A percentile compares a stretch with the other conserved stretches of the same genome.
These are phyloP conservation scores for Monomorium pharaonis DNA, from an alignment of 1,140 invertebrate genomes.

Conservation along the genomic window DNA sequence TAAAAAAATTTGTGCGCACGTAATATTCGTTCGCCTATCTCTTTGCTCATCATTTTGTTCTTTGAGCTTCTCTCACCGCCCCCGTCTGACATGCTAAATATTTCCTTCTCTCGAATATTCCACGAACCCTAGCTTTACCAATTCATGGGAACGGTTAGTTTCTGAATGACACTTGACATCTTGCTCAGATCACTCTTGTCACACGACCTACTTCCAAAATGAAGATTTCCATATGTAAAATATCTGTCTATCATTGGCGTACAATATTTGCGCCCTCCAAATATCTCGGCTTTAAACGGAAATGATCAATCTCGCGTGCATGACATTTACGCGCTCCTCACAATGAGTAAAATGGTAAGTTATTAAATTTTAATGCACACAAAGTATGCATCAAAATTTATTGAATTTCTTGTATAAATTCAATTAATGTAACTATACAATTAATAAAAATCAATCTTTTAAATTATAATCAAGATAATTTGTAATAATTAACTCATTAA, in stretches of 20 bases:
- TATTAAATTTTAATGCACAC: background rate
- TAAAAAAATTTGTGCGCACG: background rate
- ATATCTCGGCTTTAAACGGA: background rate
- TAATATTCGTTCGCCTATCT: background rate
- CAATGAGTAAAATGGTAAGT: background rate
- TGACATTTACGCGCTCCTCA: background rate
- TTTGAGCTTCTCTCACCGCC: background rate
- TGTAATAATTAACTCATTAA: no score
- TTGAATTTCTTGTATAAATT: background rate
- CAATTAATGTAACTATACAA: background rate
- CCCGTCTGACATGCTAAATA: slow-evolving; percentile 19
- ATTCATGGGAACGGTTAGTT: slow-evolving; percentile 47
- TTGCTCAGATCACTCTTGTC: slow-evolving; percentile 38
- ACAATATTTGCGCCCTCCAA: background rate
- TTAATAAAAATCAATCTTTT: background rate
- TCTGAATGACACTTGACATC: slow-evolving; percentile 54
- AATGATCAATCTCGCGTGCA: background rate
- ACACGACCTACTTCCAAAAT: slow-evolving; percentile 31
- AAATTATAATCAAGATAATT: background rate
- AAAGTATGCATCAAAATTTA: background rate
- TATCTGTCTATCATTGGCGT: slow-evolving; percentile 18
- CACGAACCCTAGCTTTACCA: slow-evolving; percentile 44
- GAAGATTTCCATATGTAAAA: slow-evolving; percentile 39
- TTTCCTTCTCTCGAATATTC: slow-evolving; percentile 29
- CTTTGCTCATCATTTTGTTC: background rate